A percentile compares a stretch with the other conserved stretches of the same genome.
Conservation (phyloP, 2,888 invertebrate species). For the Ypsolopha sequella region DNA sequence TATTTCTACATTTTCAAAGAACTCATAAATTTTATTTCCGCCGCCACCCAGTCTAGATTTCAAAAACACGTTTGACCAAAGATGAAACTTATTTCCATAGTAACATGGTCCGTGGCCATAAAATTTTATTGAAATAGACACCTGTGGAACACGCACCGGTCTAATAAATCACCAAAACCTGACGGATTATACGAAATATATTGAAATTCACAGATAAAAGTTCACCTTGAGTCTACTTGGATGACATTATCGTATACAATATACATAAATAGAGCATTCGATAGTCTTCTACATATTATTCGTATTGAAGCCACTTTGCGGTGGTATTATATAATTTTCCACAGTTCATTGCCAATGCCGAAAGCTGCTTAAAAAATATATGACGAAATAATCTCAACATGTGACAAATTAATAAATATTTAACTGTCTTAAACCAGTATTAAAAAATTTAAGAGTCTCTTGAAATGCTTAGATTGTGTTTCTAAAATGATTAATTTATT, state of each 20-base stretch:
- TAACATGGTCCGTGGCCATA: constrained; percentile 47
- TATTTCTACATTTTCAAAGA: constrained; percentile 12
- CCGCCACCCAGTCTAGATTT: constrained; percentile 62
- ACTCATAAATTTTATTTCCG: constrained; percentile 32
- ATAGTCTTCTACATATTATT: neutral
- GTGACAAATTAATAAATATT: neutral
- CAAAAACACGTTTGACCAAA: constrained; percentile 36
- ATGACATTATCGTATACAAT: constrained; percentile 2
- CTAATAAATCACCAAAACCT: constrained; percentile 45
- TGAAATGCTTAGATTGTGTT: neutral
- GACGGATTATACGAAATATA: constrained; percentile 23
- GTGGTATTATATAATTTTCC: constrained; percentile 1
- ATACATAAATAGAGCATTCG: constrained; percentile 1
- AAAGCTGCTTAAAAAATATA: neutral
- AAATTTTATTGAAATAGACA: constrained; percentile 60
- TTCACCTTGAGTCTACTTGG: constrained; percentile 24
- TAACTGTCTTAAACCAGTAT: neutral
- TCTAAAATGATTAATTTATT: constrained; percentile 7
- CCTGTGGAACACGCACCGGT: constrained; percentile 47
- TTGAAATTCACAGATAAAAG: constrained; percentile 25
- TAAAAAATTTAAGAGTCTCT: neutral
- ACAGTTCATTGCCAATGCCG: constrained; percentile 1
- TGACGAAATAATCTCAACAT: neutral
- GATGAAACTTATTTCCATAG: constrained; percentile 47
- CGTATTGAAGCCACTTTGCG: neutral